Conservation (phyloP, 2,797 vertebrate species). For the Percopsis omiscomaycus region DNA sequence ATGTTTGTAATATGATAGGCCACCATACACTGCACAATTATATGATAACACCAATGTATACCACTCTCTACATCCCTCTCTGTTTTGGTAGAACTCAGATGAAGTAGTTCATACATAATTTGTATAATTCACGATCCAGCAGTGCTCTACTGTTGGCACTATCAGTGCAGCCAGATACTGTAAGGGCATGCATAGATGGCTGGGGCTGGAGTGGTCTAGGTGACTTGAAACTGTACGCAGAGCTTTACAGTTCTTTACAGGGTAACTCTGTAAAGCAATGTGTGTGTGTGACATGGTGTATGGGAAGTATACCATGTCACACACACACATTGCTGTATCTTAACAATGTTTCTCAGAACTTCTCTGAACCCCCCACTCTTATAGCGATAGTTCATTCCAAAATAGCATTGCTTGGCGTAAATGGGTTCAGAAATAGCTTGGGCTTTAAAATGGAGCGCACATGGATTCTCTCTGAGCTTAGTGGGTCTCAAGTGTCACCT, state of each 20-base stretch:
- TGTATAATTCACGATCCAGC: neutral
- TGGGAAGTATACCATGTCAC: constrained; percentile 1
- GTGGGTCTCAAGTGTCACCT: constrained; percentile 52
- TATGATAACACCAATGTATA: too few relatives aligned
- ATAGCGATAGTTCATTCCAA: constrained; percentile 4
- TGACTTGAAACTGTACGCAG: constrained; percentile 4
- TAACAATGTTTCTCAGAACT: constrained; percentile 36
- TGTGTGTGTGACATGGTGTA: constrained; percentile 5
- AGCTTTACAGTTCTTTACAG: neutral
- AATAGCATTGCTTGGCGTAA: constrained; percentile 57
- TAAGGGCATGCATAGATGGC: neutral
- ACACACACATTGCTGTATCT: constrained; percentile 1
- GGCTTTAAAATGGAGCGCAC: constrained; percentile 45
- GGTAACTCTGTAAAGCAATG: too few relatives aligned
- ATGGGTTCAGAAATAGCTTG: constrained; percentile 56
- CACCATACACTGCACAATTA: too few relatives aligned
- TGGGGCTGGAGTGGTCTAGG: constrained; percentile 4
- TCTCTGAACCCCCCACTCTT: constrained; percentile 6
- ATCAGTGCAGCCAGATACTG: too few relatives aligned
- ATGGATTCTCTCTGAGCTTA: constrained; percentile 42
- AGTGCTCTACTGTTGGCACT: too few relatives aligned
- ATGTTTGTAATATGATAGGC: too few relatives aligned
- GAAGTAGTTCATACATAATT: neutral
- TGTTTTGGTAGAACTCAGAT: neutral
- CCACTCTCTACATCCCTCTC: neutral